These are phyloP conservation scores for Abramis brama DNA, from an alignment of 2,113 vertebrate species.

Conservation along the genomic window DNA sequence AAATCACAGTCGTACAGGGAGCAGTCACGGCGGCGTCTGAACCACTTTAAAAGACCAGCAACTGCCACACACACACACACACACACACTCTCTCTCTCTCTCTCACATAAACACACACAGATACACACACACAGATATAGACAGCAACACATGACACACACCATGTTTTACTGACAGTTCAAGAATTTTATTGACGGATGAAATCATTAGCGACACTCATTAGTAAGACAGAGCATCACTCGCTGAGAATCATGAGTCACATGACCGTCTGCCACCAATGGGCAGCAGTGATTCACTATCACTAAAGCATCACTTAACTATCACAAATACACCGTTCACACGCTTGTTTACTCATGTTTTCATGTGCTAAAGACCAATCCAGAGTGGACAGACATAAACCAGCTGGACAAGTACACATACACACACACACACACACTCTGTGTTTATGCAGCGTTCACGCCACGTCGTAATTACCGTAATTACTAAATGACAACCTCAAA, in stretches of 20 bases:
- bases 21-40: too few relatives aligned
- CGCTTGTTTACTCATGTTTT: neutral
- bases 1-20: too few relatives aligned
- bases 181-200: neutral
- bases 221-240: conserved; percentile 7
- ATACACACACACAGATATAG: neutral
- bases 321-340: neutral
- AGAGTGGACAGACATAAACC: neutral
- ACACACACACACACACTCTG: neutral
- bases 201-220: neutral
- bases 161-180: neutral
- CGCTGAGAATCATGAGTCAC: neutral
- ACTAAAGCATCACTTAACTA: neutral
- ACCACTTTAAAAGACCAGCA: too few relatives aligned
- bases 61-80: too few relatives aligned
- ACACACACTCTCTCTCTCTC: too few relatives aligned
- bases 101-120: too few relatives aligned
- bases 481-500: neutral
- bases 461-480: neutral
- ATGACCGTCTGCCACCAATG: neutral
- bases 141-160: neutral
- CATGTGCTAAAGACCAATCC: neutral
- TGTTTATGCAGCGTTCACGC: neutral
- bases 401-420: neutral
- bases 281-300: neutral